These are phyloP conservation scores for Python bivittatus DNA, from an alignment of 2,113 vertebrate genomes.

Conservation along the genomic window DNA sequence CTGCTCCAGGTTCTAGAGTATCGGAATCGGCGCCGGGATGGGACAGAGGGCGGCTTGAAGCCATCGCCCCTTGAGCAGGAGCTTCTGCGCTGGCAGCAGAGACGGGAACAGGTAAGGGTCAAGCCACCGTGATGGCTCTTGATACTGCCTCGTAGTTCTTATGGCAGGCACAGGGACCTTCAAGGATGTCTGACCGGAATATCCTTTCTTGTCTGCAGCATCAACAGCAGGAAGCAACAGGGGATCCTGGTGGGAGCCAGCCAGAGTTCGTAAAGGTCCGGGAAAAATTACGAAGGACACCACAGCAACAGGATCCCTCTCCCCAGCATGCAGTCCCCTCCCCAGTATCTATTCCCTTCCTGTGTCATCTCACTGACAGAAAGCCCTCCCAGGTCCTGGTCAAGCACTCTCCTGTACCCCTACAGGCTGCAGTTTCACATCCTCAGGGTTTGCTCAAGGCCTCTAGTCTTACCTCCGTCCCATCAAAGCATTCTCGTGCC, in stretches of 20 bases:
- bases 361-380: not conserved
- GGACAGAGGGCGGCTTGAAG: not conserved
- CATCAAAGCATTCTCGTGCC: not conserved
- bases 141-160: not conserved
- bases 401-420: not conserved
- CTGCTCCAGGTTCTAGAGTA: constrained; percentile 49
- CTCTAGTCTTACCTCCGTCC: not conserved
- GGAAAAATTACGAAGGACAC: constrained; percentile 22
- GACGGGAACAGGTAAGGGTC: constrained; percentile 39
- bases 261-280: constrained; percentile 29
- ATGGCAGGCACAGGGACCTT: not conserved
- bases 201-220: not conserved
- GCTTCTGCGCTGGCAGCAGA: constrained; percentile 46
- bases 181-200: not conserved
- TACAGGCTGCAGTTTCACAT: not conserved
- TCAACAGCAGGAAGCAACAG: constrained; percentile 17
- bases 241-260: not conserved
- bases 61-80: constrained; percentile 36
- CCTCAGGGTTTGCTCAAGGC: not conserved
- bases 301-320: not conserved
- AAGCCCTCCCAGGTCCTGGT: not conserved
- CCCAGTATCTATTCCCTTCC: not conserved
- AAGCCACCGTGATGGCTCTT: fast-evolving
- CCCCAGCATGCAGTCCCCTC: not conserved
- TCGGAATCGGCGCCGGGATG: constrained; percentile 21